These are phyloP conservation scores for Harpegnathos saltator DNA, from an alignment of 1,140 invertebrate genomes.

Conservation along the genomic window DNA sequence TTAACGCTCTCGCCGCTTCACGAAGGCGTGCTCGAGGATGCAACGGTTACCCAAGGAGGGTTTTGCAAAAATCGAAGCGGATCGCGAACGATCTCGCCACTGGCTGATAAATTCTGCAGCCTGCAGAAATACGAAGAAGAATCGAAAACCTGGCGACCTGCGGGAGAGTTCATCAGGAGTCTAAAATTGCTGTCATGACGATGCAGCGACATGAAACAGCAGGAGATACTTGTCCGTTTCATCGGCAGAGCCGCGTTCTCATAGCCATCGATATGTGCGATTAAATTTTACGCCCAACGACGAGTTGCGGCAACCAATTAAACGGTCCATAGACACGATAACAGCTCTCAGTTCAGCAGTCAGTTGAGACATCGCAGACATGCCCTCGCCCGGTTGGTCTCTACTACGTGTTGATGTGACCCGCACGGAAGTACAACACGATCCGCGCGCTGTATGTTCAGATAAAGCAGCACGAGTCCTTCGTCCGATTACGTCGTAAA, in stretches of 20 bases:
- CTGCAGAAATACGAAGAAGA: no score
- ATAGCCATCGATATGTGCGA: background rate
- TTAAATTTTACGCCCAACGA: background rate
- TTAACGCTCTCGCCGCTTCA: background rate
- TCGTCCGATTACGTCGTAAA: background rate
- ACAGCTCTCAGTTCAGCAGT: background rate
- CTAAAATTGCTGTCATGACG: no score
- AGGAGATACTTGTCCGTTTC: no score
- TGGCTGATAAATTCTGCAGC: no score
- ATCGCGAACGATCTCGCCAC: background rate
- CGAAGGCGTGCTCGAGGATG: background rate
- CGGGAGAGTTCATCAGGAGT: no score
- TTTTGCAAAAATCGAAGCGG: background rate
- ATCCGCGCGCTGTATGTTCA: slow-evolving; percentile 10
- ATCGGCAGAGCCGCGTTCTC: no score
- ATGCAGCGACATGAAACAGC: no score
- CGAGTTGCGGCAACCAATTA: background rate
- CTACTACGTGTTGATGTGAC: no score
- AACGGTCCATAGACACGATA: no score
- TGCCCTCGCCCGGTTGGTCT: background rate
- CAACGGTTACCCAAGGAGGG: background rate
- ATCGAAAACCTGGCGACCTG: no score
- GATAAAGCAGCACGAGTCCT: background rate
- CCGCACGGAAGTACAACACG: background rate
- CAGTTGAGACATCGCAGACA: background rate